Base-by-base conservation (phyloP, 2,797 vertebrate genomes). In the Crocodylus rhombifer region DNA sequence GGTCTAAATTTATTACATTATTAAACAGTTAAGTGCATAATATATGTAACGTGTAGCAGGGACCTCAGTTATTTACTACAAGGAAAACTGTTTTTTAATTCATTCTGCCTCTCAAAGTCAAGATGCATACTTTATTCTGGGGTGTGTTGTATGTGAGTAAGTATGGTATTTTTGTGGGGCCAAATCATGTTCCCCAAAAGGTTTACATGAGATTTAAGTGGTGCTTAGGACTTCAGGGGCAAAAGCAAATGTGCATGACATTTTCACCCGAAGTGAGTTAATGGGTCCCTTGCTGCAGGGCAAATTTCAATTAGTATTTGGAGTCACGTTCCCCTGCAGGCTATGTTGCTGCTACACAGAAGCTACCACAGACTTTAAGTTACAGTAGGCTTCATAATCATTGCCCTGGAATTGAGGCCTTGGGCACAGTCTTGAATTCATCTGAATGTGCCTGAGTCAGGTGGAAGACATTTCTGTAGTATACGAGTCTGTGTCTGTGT, bases 121-220 rank as follows among this genome's bases (percentile, higher is more conserved):
- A 51, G 42, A 11, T 51, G 42, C 42, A 51, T 51, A 51, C 10
- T 51, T 51, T 51, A 51, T 51, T 51, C 42, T 51, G 9, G 42
- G 9, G 42, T 51, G 42, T 51, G 42, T 51, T 51, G 9, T 51
- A 51, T 51, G 42, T 51, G 42, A 51, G 42, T 51, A 51, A 51
- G 42, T 51, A 51, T 10, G 42, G 42, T 51, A 51, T 87, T 87
- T 73, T 13, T 56, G 1, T 51, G 25, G 33, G 80, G 17, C 76
- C 62, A 90, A 74, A 80, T 56, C 51, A 21, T 78, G 26, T 23
- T 13, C 63, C 42, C 42, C 56, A 73, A 36, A 84, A 16, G 80
- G 33, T 33, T 93, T 91, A 86, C 78, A 13, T 56, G 62, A 60
- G 67, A 86, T 51, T 65, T 92, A 77, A 82, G 7, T 77, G n/a